These are phyloP conservation scores for Chromoteleia sp. DNA, from an alignment of 2,888 invertebrate genomes.

Conservation along the genomic window DNA sequence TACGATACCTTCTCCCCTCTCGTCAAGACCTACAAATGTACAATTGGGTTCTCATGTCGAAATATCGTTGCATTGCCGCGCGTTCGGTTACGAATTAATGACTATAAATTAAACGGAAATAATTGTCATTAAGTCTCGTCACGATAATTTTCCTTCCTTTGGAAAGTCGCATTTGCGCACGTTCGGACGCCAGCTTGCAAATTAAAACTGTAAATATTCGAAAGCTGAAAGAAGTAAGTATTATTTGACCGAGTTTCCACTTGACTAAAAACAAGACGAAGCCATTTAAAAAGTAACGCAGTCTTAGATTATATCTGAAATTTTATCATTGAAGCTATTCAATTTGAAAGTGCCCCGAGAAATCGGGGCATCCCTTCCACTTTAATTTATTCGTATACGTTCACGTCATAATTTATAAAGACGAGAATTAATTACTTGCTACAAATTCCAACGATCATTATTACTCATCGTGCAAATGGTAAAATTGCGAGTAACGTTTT, in stretches of 20 bases:
- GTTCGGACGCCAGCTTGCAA: too few relatives aligned
- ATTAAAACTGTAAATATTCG: too few relatives aligned
- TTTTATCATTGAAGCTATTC: background rate
- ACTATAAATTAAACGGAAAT: background rate
- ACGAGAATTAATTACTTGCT: too few relatives aligned
- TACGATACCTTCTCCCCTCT: constrained; percentile 83
- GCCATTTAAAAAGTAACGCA: background rate
- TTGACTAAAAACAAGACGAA: background rate
- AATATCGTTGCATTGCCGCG: background rate
- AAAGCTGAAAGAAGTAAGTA: background rate
- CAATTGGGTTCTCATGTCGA: constrained; percentile 19
- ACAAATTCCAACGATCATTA: too few relatives aligned
- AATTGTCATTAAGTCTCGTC: background rate
- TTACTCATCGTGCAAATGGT: background rate
- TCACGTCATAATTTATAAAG: too few relatives aligned
- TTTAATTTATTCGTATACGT: too few relatives aligned
- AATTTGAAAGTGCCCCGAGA: too few relatives aligned
- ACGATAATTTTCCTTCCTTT: too few relatives aligned
- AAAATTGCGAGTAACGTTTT: background rate
- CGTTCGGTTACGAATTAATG: background rate
- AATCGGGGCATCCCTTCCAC: too few relatives aligned
- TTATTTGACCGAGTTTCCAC: background rate
- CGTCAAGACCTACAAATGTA: constrained; percentile 76
- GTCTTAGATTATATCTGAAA: background rate
- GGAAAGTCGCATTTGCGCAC: too few relatives aligned